phyloP scores from a whole-genome alignment of 2,888 invertebrate species.

The Lumbricus terrestris region DNA sequence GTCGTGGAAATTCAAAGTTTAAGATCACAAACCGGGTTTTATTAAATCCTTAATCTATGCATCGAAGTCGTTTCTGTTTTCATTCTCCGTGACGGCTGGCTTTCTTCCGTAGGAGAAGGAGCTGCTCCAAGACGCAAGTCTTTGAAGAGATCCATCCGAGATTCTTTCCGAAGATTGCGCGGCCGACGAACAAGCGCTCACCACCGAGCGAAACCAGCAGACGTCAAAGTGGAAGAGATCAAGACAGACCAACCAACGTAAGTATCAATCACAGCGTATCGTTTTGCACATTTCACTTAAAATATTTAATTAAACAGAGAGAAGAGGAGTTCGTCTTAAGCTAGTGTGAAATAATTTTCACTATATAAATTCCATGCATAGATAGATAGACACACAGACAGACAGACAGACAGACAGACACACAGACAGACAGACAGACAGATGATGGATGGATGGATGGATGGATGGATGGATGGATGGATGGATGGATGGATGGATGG shows the following conservation, averaged over 20 bases:
- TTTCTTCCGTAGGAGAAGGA: background rate
- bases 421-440: no score
- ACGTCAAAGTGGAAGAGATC: background rate
- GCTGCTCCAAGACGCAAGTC: constrained; percentile 80
- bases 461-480: no score
- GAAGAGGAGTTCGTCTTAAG: background rate
- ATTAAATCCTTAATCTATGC: background rate
- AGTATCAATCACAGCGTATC: background rate
- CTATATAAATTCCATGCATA: no score
- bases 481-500: no score
- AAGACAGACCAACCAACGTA: background rate
- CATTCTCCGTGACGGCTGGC: background rate
- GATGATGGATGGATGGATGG: no score
- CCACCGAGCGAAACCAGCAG: background rate
- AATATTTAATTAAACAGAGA: background rate
- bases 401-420: no score
- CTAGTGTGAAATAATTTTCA: background rate
- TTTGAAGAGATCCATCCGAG: constrained; percentile 93
- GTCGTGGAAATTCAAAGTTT: background rate
- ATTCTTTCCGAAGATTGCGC: constrained; percentile 88
- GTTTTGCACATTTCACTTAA: background rate
- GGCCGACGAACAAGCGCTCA: constrained; percentile 68
- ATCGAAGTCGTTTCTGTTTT: constrained; percentile 41
- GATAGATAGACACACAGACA: no score
- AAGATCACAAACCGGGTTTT: background rate